Base-by-base conservation (phyloP, 2,888 invertebrate species). In the Actias luna region DNA sequence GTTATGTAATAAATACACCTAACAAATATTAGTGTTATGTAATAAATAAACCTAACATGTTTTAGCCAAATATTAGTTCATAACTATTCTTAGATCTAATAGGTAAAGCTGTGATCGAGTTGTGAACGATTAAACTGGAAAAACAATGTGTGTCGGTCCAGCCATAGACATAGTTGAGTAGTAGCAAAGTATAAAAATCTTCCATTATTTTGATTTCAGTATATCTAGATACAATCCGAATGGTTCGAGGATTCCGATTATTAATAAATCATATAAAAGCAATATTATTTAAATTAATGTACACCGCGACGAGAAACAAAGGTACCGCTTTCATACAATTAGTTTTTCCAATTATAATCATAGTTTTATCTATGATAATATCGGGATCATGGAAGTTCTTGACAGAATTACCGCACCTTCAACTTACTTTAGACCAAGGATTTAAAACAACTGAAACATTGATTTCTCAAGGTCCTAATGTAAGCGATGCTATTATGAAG, bases 371-470 rank as follows among this genome's bases (percentile, higher is more conserved):
- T 1, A 88, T 92, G 27, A 58, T 85, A 7, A 83, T 92, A 66
- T 79, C 91, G 1, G 78, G 89, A 60, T 90, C 92, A 1, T 92
- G 92, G 92, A 84, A 85, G 63, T 92, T 92, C 63, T 77, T 92
- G 63, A 79, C 85, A 0, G 93, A 94, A 68, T 84, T 96, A 12
- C 95, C 95, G 0, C 88, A 95, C 0, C 80, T 95, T 64, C 80
- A 83, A 1, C 86, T 96, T n/a, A 91, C 88, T 46, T 81, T 95
- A 14, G 78, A 85, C 60, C 84, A 93, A 29, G 88, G 89, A 0
- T 92, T 88, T 65, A 71, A 68, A 58, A 70, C 69, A 5, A 91
- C 92, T 0, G 77, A 90, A 67, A 89, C 90, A 0, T 71, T 92
- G 1, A 42, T 92, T 58, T 85, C 91, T 1, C 77, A 84, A 67